A percentile compares a stretch with the other conserved stretches of the same genome.
Conservation (phyloP, 2,888 invertebrate genomes). For the Drosophila meridionalis region DNA sequence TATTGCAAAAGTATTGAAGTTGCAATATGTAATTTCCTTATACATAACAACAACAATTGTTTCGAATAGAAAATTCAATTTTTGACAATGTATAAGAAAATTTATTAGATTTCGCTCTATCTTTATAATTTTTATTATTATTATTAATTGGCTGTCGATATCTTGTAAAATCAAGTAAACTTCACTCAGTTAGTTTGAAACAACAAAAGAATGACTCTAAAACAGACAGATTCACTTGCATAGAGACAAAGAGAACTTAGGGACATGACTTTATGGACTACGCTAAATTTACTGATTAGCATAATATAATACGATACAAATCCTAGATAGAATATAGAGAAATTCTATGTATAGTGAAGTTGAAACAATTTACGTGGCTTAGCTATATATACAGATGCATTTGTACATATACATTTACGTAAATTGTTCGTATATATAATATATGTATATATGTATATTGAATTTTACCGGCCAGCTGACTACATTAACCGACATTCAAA, state of each 20-base stretch:
- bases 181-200: not conserved
- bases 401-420: not conserved
- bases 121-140: not conserved
- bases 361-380: not conserved
- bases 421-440: not conserved
- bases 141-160: not conserved
- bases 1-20: too few species aligned
- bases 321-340: too few species aligned
- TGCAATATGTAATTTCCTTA: too few species aligned
- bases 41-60: too few species aligned
- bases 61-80: not conserved
- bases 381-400: not conserved
- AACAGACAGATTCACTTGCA: not conserved
- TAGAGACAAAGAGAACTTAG: not conserved
- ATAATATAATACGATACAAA: not conserved
- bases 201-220: not conserved
- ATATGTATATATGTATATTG: not conserved
- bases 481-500: not conserved
- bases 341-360: too few species aligned
- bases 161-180: not conserved
- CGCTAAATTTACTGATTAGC: not conserved
- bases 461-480: slow-evolving; percentile 1
- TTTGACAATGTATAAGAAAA: not conserved
- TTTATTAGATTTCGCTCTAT: not conserved
- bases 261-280: not conserved